Evolutionary conservation across 2,797 vertebrate genomes (phyloP).

Genomic region (Dallia pectoralis): DNA sequence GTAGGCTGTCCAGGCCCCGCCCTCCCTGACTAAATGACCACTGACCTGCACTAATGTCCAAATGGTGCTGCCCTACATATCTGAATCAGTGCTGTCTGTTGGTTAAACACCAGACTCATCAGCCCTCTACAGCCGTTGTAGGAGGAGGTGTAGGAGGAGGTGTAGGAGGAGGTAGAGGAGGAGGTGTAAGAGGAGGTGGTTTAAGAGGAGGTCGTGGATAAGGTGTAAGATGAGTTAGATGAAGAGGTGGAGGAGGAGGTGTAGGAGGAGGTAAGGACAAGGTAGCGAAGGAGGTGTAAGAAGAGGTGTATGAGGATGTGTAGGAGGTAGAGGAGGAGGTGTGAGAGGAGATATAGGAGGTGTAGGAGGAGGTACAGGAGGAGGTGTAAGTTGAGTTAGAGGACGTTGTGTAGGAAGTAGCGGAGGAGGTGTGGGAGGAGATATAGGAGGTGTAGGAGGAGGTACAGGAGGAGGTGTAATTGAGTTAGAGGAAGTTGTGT

Average conservation of each 20-base stretch:
- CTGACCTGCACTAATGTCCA: constrained; percentile 76
- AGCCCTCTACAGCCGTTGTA: constrained; percentile 25
- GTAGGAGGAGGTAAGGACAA: background rate
- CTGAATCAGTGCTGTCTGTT: constrained; percentile 58
- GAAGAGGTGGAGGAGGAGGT: background rate
- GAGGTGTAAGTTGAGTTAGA: too few relatives aligned
- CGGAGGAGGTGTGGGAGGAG: background rate
- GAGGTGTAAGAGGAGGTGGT: too few relatives aligned
- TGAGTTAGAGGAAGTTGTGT: too few relatives aligned
- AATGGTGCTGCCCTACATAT: constrained; percentile 76
- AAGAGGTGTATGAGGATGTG: background rate
- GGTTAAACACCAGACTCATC: constrained; percentile 36
- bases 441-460: background rate
- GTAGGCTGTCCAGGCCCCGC: constrained; percentile 13
- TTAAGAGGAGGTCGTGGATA: too few relatives aligned
- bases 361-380: too few relatives aligned
- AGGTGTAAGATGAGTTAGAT: background rate
- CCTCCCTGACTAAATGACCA: constrained; percentile 46
- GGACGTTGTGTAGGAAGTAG: too few relatives aligned
- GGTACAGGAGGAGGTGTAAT: background rate
- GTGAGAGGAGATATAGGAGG: background rate
- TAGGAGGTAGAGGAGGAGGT: background rate
- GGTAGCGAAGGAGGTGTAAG: background rate
- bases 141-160: background rate
- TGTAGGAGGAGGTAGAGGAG: background rate